These are phyloP conservation scores for Mizuhopecten yessoensis DNA, from an alignment of 1,140 invertebrate genomes.

Conservation along the genomic window DNA sequence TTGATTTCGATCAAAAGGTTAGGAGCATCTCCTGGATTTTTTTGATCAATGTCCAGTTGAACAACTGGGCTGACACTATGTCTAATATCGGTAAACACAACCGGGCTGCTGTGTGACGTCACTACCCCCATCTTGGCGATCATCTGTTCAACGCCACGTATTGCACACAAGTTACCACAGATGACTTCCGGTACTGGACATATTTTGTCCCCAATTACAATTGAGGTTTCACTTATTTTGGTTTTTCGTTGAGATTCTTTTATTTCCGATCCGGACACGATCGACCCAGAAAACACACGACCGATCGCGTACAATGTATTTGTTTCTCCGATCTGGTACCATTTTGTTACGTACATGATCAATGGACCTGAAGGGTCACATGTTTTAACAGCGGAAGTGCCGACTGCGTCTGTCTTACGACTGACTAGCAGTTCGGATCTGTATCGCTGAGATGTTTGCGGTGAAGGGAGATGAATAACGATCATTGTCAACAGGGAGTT, in stretches of 20 bases:
- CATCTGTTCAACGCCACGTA: background rate
- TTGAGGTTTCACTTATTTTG: background rate
- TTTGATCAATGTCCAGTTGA: background rate
- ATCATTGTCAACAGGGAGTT: background rate
- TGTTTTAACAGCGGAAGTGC: background rate
- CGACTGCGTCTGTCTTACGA: background rate
- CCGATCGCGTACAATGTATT: background rate
- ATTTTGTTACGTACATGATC: conserved; percentile 6
- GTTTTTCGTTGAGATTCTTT: background rate
- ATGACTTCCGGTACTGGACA: background rate
- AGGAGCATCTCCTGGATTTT: background rate
- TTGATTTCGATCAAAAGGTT: background rate
- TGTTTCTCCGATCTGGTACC: background rate
- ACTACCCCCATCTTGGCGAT: background rate
- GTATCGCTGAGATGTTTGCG: background rate
- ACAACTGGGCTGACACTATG: background rate
- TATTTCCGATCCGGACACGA: background rate
- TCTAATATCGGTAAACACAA: background rate
- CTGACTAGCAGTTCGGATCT: background rate
- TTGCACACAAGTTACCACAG: background rate
- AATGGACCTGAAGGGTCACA: background rate
- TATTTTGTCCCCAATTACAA: background rate
- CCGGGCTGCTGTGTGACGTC: background rate
- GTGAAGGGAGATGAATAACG: background rate
- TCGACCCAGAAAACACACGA: background rate